These are phyloP conservation scores for Rhopalosiphum nymphaeae DNA, from an alignment of 2,888 invertebrate species.

Conservation along the genomic window DNA sequence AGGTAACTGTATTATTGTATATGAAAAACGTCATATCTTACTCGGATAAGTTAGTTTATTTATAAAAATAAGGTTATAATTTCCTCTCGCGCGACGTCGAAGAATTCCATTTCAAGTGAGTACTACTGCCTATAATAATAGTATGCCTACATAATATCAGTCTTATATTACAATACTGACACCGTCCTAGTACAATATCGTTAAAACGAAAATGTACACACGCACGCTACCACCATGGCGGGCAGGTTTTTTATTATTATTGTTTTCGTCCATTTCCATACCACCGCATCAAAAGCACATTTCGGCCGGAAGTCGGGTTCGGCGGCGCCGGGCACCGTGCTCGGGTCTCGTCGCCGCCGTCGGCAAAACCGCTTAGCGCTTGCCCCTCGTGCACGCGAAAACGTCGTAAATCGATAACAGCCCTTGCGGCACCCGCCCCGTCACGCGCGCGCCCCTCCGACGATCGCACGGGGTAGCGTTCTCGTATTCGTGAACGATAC, in stretches of 20 bases:
- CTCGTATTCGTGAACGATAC: not conserved
- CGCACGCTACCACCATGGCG: not conserved
- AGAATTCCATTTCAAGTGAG: slow-evolving; percentile 9
- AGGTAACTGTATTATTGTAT: not conserved
- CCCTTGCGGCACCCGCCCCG: not conserved
- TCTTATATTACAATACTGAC: no score
- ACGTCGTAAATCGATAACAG: slow-evolving; percentile 49
- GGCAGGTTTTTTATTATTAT: not conserved
- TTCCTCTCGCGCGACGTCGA: not conserved
- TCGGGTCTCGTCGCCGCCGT: not conserved
- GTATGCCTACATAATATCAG: no score
- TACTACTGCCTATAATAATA: not conserved
- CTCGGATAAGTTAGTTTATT: slow-evolving; percentile 5
- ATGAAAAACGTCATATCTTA: not conserved
- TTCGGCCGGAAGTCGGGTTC: not conserved
- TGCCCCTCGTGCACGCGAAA: slow-evolving; percentile 10
- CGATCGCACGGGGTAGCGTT: not conserved
- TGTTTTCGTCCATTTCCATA: not conserved
- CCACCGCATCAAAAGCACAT: not conserved
- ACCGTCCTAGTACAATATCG: no score
- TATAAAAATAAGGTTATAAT: not conserved
- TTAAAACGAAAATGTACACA: no score
- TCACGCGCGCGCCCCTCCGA: not conserved
- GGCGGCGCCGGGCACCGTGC: not conserved
- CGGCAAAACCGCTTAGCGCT: slow-evolving; percentile 15